phyloP scores from a whole-genome alignment of 2,888 invertebrate genomes.

The Nephrotoma flavescens region DNA sequence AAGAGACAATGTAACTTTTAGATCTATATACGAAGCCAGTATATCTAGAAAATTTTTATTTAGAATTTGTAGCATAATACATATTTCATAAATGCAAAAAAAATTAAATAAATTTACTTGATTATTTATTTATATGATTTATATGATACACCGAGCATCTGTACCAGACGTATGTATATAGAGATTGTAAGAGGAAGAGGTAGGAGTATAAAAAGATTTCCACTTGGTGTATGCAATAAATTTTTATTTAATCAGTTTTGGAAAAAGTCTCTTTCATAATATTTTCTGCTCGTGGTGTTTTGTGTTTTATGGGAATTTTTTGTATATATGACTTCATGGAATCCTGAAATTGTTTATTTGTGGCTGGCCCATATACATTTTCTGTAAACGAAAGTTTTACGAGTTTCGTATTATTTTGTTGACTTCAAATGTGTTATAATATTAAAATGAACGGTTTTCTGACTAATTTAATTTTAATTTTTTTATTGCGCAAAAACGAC shows the following conservation, averaged over 20 bases:
- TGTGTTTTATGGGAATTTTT: background rate
- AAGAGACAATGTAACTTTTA: background rate
- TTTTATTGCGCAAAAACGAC: too few relatives aligned
- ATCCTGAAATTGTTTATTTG: background rate
- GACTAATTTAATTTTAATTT: too few relatives aligned
- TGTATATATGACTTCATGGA: background rate
- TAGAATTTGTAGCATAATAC: background rate
- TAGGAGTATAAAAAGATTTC: background rate
- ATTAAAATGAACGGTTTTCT: too few relatives aligned
- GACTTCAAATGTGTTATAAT: too few relatives aligned
- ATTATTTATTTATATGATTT: background rate
- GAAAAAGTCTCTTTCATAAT: background rate
- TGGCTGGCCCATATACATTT: background rate
- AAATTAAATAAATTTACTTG: background rate
- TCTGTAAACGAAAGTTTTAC: background rate
- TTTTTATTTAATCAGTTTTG: background rate
- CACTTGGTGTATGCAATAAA: background rate
- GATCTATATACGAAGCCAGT: background rate
- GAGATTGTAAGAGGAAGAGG: background rate
- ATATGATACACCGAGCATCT: background rate
- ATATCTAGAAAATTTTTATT: background rate
- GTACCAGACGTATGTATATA: too few relatives aligned
- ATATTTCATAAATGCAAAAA: background rate
- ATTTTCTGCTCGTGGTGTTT: background rate
- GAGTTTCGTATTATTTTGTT: too few relatives aligned